Conservation (phyloP, 2,113 vertebrate species). For the Phylloscopus trochiloides region DNA sequence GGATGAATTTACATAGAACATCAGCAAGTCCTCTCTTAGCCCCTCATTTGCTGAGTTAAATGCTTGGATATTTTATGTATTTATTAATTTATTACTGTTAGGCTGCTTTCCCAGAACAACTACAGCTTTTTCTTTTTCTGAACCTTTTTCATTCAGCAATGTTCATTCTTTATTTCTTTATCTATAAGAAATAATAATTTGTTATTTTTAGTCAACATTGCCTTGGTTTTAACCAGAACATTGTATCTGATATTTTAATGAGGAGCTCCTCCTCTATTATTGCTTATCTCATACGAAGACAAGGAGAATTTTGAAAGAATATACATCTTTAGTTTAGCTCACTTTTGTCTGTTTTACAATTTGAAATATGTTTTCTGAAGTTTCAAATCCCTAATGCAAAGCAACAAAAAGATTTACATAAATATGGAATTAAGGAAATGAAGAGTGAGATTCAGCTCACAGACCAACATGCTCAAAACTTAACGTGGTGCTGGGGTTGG, state of each 20-base stretch:
- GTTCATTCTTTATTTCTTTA: not conserved
- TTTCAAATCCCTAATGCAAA: not conserved
- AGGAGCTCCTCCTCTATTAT: not conserved
- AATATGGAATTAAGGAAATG: accelerated
- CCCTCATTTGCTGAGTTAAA: not conserved
- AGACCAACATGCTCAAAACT: not conserved
- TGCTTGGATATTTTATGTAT: not conserved
- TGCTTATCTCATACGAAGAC: not conserved
- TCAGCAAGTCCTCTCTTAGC: not conserved
- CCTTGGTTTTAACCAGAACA: not conserved
- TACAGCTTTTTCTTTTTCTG: not conserved
- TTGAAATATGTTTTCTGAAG: not conserved
- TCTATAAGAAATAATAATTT: not conserved
- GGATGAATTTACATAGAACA: not conserved
- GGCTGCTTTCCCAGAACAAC: not conserved
- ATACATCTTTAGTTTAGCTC: not conserved
- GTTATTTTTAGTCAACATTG: not conserved
- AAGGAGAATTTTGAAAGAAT: not conserved
- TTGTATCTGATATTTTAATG: not conserved
- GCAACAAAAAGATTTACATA: not conserved
- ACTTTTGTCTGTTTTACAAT: not conserved
- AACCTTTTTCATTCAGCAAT: not conserved
- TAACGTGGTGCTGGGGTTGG: not conserved
- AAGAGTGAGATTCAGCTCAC: not conserved
- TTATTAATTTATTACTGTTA: not conserved